Conservation (phyloP, 2,888 invertebrate genomes). For the Epiperipatus broadwayi region DNA sequence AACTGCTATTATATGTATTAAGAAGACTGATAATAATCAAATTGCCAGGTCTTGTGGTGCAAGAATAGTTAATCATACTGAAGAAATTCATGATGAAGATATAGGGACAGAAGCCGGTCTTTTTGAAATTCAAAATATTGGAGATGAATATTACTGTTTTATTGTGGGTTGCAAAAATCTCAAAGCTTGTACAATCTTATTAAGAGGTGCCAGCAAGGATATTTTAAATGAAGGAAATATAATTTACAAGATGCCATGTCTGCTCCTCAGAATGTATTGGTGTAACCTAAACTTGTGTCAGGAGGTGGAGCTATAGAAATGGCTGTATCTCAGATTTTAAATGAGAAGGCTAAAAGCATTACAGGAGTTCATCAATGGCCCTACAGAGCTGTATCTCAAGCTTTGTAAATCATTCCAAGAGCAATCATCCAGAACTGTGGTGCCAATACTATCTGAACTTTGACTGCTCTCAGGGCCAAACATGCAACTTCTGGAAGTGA, state of each 20-base stretch:
- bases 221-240: slow-evolving; percentile 62
- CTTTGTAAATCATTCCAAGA: slow-evolving; percentile 89
- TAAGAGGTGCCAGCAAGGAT: slow-evolving; percentile 93
- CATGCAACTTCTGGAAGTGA: slow-evolving; percentile 54
- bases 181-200: slow-evolving; percentile 89
- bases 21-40: slow-evolving; percentile 92
- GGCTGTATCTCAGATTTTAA: slow-evolving; percentile 60
- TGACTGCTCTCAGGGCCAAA: slow-evolving; percentile 76
- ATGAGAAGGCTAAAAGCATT: slow-evolving; percentile 54
- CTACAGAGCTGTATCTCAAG: slow-evolving; percentile 78
- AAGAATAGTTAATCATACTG: slow-evolving; percentile 85
- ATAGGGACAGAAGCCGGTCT: slow-evolving; percentile 80
- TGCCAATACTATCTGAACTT: slow-evolving; percentile 79
- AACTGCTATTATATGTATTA: slow-evolving; percentile 45
- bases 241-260: slow-evolving; percentile 73
- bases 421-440: slow-evolving; percentile 97
- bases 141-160: slow-evolving; percentile 65
- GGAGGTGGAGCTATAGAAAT: slow-evolving; percentile 97
- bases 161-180: slow-evolving; percentile 87
- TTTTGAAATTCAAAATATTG: slow-evolving; percentile 88
- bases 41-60: slow-evolving; percentile 79
- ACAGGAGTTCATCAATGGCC: slow-evolving; percentile 67
- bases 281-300: slow-evolving; percentile 59
- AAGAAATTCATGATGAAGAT: slow-evolving; percentile 80
- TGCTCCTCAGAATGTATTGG: slow-evolving; percentile 78